Evolutionary conservation across 2,113 vertebrate species (phyloP), one percentile per base, ranked within the genome.

Genomic region (Sander lucioperca): DNA sequence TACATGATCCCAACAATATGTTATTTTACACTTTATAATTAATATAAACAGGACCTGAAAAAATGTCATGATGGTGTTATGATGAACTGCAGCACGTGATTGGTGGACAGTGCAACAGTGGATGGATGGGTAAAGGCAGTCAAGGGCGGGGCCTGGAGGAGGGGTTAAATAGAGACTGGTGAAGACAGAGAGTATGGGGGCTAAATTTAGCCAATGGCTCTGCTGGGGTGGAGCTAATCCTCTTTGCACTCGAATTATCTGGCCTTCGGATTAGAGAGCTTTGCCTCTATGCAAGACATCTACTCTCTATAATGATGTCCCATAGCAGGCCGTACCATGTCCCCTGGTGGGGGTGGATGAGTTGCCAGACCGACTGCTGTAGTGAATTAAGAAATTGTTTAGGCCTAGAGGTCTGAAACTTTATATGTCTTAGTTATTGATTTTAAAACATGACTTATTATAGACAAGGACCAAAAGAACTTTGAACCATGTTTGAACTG

Each of bases 171-270:
- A 13, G 76, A 89, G 87, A 90, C 71, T 86, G 86, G 91, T 88
- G 83, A 81, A 65, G 81, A 89, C 92, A 86, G 89, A 82, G 92
- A 94, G 89, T 89, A 89, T 90, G 91, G 76, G 83, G 82, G 94
- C 96, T 99, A 96, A 97, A 97, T 98, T 98, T 98, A 97, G 96
- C 94, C 69, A 91, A 95, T 92, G 95, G 91, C 92, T 95, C 86
- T 95, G 92, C 92, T 94, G 92, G 93, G 91, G 96, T 95, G 96
- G 91, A 94, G 95, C 92, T 99, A 99, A 99, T 99, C 97, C 96
- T 97, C 97, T 99, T 99, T 97, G 93, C 91, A 86, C 50, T 78
- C 87, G 89, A 96, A 96, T 97, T 96, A 96, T 96, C 96, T 94
- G 94, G 90, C 91, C 90, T 79, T 88, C 74, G 96, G 96, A 98